phyloP scores from a whole-genome alignment of 2,888 invertebrate genomes.

The Limnephilus marmoratus region DNA sequence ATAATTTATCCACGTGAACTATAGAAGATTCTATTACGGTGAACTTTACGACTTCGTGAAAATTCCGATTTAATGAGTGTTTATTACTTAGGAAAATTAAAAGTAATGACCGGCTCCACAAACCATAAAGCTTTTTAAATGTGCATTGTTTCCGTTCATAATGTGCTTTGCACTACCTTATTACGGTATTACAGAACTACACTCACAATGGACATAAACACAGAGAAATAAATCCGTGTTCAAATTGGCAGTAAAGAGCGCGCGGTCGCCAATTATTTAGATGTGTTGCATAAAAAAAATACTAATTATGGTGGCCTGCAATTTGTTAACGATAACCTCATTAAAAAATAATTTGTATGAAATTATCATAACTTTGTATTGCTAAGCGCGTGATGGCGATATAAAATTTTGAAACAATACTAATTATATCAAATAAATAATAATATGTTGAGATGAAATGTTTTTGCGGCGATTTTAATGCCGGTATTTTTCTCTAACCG shows the following conservation, averaged over 20 bases:
- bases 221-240: not conserved
- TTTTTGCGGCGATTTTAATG: not conserved
- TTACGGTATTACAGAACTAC: not conserved
- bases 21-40: not conserved
- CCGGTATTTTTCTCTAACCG: too few species aligned
- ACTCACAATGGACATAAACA: not conserved
- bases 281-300: not conserved
- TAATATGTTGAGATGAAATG: not conserved
- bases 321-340: not conserved
- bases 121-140: not conserved
- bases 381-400: not conserved
- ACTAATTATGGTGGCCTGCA: slow-evolving; percentile 2
- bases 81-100: not conserved
- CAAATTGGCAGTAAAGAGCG: not conserved
- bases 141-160: not conserved
- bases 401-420: not conserved
- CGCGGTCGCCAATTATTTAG: not conserved
- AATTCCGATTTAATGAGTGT: not conserved
- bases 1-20: not conserved
- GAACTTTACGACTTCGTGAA: not conserved
- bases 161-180: not conserved
- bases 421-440: not conserved
- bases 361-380: not conserved
- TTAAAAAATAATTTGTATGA: not conserved
- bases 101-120: not conserved